These are phyloP conservation scores for Myiopsitta monachus DNA, from an alignment of 2,113 vertebrate species.

Conservation along the genomic window DNA sequence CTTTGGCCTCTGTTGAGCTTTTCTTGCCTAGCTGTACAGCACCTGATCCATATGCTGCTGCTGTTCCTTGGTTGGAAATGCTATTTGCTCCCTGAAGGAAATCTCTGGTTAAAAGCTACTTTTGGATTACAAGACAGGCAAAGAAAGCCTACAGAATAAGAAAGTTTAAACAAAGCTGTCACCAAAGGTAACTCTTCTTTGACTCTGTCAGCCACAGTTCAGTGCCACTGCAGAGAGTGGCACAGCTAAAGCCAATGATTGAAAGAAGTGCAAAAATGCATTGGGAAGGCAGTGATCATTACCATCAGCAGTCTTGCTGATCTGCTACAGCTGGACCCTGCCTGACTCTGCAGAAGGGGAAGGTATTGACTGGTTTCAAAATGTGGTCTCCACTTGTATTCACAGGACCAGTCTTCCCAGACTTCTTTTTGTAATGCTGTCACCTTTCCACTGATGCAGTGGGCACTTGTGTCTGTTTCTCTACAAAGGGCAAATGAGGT, in stretches of 20 bases:
- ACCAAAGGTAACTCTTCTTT: not conserved
- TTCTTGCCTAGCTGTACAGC: not conserved
- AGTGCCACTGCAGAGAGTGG: not conserved
- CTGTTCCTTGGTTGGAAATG: not conserved
- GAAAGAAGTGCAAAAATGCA: not conserved
- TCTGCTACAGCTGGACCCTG: not conserved
- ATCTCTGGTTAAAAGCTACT: not conserved
- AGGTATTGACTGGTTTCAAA: conserved; percentile 24
- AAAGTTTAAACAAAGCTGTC: not conserved
- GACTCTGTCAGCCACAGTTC: not conserved
- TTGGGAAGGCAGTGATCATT: not conserved
- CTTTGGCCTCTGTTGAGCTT: not conserved
- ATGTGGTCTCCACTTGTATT: not conserved
- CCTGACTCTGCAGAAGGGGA: conserved; percentile 14
- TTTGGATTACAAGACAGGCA: not conserved
- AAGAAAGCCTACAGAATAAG: not conserved
- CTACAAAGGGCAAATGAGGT: not conserved
- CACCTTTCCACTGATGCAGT: not conserved
- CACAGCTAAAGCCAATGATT: not conserved
- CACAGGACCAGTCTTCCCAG: not conserved
- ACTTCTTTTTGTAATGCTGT: not conserved
- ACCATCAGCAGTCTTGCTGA: conserved; percentile 40
- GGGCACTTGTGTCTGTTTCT: not conserved
- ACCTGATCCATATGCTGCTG: not conserved
- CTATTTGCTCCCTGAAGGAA: not conserved